phyloP scores from a whole-genome alignment of 2,113 vertebrate genomes.

The Pelusios castaneus region DNA sequence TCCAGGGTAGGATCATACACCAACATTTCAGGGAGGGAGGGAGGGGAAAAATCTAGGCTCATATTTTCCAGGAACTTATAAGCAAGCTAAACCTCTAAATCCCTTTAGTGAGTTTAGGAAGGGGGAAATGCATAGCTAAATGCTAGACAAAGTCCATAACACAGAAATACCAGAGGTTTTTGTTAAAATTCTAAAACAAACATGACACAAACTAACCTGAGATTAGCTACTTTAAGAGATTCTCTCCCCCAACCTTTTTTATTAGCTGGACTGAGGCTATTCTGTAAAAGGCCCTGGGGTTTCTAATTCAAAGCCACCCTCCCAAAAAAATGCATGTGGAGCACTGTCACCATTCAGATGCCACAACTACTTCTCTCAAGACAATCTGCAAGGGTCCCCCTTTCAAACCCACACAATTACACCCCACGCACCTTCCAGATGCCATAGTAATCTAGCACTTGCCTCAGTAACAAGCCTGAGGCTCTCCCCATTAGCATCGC shows the following conservation, averaged over 20 bases:
- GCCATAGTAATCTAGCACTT: no score
- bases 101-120: background rate
- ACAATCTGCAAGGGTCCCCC: background rate
- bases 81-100: background rate
- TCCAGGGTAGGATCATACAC: background rate
- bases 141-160: background rate
- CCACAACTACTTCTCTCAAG: background rate
- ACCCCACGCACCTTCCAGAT: no score
- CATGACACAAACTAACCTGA: background rate
- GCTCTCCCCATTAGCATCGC: no score
- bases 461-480: no score
- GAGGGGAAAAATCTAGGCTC: background rate
- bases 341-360: conserved; percentile 6
- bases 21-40: background rate
- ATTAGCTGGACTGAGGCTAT: background rate
- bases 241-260: background rate
- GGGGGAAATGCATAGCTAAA: background rate
- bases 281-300: conserved; percentile 27
- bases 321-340: no score
- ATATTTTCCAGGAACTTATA: background rate
- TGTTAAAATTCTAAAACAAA: background rate
- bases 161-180: background rate
- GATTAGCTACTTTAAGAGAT: background rate
- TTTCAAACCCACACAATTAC: background rate
- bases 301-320: background rate